Conservation (phyloP, 1,140 invertebrate species). For the Dendroctonus ponderosae region DNA sequence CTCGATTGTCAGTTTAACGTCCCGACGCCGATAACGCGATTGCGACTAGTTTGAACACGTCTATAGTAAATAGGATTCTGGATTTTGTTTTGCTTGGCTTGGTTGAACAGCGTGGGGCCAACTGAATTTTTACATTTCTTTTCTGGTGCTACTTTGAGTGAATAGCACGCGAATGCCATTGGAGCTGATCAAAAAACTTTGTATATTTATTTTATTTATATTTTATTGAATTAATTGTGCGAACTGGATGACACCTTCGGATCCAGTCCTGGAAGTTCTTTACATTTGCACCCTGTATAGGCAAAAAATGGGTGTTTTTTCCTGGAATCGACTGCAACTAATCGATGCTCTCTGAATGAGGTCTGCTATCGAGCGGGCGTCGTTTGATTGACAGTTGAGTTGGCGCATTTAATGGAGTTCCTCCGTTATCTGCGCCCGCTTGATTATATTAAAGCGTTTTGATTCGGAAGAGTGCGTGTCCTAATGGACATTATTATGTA, state of each 20-base stretch:
- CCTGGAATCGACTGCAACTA: neutral
- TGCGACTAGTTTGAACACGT: neutral
- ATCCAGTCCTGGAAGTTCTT: too few species aligned
- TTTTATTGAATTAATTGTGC: too few species aligned
- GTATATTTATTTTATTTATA: too few species aligned
- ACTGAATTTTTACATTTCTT: neutral
- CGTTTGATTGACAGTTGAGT: constrained; percentile 21
- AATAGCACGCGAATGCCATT: neutral
- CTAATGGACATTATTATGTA: constrained; percentile 1
- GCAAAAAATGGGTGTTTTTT: neutral
- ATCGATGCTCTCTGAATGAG: neutral
- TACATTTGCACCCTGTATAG: neutral
- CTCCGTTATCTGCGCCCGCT: constrained; percentile 18
- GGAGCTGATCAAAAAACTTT: neutral
- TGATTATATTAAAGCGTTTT: constrained; percentile 26
- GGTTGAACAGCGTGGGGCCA: neutral
- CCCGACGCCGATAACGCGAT: constrained; percentile 12
- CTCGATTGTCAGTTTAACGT: constrained; percentile 27
- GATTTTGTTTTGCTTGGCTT: constrained; percentile 6
- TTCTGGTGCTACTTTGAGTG: neutral
- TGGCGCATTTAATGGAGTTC: constrained; percentile 25
- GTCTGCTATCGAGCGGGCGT: neutral
- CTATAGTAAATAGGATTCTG: constrained; percentile 10
- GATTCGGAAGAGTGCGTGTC: constrained; percentile 9
- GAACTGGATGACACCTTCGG: too few species aligned